A percentile compares a stretch with the other conserved stretches of the same genome.
These are phyloP conservation scores for Poicephalus gulielmi DNA, from an alignment of 2,113 vertebrate genomes.

Conservation along the genomic window DNA sequence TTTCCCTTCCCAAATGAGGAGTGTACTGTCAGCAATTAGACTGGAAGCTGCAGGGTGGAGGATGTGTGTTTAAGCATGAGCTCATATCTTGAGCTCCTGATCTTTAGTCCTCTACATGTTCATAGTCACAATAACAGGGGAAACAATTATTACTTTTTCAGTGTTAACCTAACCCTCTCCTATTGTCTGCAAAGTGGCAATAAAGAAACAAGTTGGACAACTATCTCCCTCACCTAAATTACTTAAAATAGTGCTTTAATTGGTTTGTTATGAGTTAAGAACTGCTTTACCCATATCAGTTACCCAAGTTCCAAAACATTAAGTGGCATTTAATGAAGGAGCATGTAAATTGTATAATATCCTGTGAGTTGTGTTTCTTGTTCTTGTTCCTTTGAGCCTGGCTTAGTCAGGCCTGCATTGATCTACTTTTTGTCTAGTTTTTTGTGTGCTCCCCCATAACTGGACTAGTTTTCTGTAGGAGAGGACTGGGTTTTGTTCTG, in stretches of 20 bases:
- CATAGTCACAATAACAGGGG: not conserved
- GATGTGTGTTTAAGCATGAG: not conserved
- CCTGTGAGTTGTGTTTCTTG: not conserved
- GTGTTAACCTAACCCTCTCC: not conserved
- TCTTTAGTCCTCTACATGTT: not conserved
- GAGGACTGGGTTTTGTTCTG: not conserved
- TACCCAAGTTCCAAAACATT: not conserved
- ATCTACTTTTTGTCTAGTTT: not conserved
- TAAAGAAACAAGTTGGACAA: not conserved
- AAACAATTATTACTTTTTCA: not conserved
- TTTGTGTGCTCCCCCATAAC: not conserved
- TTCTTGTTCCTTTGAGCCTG: not conserved
- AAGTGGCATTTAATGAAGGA: not conserved
- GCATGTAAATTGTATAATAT: not conserved
- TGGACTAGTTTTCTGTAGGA: not conserved
- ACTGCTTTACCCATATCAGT: not conserved
- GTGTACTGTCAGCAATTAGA: not conserved
- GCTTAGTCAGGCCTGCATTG: not conserved
- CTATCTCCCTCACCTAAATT: not conserved
- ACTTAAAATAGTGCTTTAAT: not conserved
- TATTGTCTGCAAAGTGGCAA: not conserved
- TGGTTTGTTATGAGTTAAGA: not conserved
- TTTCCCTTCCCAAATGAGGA: conserved; percentile 17
- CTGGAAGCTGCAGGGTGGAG: not conserved
- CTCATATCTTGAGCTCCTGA: not conserved